Base-by-base conservation (phyloP, 1,140 invertebrate species). In the Drosophila murphyi region DNA sequence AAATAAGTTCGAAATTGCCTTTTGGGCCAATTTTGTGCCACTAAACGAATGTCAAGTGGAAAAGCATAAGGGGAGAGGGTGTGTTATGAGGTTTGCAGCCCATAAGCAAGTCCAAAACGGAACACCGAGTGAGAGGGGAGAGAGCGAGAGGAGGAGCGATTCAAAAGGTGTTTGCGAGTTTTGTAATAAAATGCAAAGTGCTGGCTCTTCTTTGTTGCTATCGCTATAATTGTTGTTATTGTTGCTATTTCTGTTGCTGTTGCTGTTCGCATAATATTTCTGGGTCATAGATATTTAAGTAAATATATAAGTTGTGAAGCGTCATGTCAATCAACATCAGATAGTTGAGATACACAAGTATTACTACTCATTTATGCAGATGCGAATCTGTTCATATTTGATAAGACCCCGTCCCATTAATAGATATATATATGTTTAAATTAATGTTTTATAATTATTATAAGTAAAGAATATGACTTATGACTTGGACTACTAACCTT, bases 231-330 rank as follows among this genome's bases (percentile, higher is more conserved):
- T 77, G 43, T 67, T 74, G 47, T 59, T 72, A 56, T 47, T 68
- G 35, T 50, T 67, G 35, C 35, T 67, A 32, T 51, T 65, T 28
- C 34, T 55, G 37, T 55, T 56, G 63, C 50, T 59, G 34, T 60
- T 80, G 56, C 62, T 12, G n/a, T 28, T 85, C 78, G 81, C 82
- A 76, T 86, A 75, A 81, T 86, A 64, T 88, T 89, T 89, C 85
- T 89, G 85, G 85, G 85, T 89, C 85, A 89, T 62, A 81, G 51
- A 69, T 73, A 79, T 62, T 65, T 63, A 20, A 20, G 55, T 67
- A 61, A 57, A 55, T 51, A 64, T 52, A 70, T 6, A 59, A 37
- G 20, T 8, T 34, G 47, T 41, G 43, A 54, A 69, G 32, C 41
- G 5, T 35, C 59, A 72, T 12, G 60, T 56, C 28, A 47, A 41